Base-by-base conservation (phyloP, 2,797 vertebrate species). In the Typhlichthys subterraneus region DNA sequence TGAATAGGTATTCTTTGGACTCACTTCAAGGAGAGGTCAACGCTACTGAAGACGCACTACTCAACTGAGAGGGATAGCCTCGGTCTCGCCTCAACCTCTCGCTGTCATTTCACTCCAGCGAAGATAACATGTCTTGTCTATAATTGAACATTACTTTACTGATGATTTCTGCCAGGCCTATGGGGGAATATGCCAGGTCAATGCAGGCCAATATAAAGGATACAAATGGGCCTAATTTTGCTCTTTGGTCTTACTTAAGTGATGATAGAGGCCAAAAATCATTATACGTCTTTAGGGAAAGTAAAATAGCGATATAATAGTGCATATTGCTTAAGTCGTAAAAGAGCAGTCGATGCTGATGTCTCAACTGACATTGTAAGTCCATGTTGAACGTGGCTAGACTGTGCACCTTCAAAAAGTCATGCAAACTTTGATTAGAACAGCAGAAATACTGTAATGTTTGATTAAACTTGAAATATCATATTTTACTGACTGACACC, bases 61-160 rank as follows among this genome's bases (percentile, higher is more conserved):
- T 94, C 89, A 95, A 96, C 94, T 95, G 95, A 97, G 95, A 92
- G 93, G 94, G 91, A 93, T 90, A 93, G 90, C 92, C 90, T 91
- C 86, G 62, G 86, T 93, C 93, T 86, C 79, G 79, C 89, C 92
- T 91, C 94, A 91, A 96, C 95, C 94, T 93, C 85, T 86, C 82
- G 79, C 93, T 91, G 87, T 92, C 91, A 93, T 95, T 92, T 91
- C 90, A 87, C 87, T 92, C 92, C 87, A 65, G 91, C 88, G 86
- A 90, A 83, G 81, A 89, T 94, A 93, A 95, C 93, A 94, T 95
- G 96, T 94, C 93, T 90, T 89, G 82, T 72, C 87, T 84, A 88
- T 95, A 96, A 98, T 94, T 94, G 95, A 95, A 93, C 91, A 89
- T 91, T 90, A 89, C 87, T 90, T 92, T 83, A 88, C 68, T 69